phyloP scores from a whole-genome alignment of 2,797 vertebrate species.

The Tauraco hartlaubi region DNA sequence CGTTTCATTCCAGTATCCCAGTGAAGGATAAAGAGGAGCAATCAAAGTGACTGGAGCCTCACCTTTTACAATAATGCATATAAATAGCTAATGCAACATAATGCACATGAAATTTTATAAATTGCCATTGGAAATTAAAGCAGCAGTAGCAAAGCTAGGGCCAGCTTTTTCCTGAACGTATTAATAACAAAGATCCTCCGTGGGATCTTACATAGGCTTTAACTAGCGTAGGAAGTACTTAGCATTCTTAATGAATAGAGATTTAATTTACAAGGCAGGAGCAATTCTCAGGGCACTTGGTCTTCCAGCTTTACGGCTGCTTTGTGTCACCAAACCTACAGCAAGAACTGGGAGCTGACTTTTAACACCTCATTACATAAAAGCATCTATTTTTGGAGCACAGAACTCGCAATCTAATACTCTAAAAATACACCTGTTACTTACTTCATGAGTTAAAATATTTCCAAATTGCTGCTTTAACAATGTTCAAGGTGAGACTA shows the following conservation, averaged over 20 bases:
- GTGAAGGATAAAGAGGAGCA: not conserved
- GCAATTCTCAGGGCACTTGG: conserved; percentile 30
- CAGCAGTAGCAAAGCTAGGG: not conserved
- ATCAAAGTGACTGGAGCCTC: not conserved
- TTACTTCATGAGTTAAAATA: not conserved
- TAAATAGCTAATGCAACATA: not conserved
- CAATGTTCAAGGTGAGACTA: not conserved
- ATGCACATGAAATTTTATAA: not conserved
- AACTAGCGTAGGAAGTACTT: conserved; percentile 22
- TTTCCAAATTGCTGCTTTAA: not conserved
- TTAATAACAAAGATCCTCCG: conserved; percentile 39
- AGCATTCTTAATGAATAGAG: conserved; percentile 54
- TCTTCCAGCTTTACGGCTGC: conserved; percentile 38
- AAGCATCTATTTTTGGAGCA: not conserved
- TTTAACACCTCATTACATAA: not conserved
- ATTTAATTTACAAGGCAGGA: conserved; percentile 51
- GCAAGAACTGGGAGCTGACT: not conserved
- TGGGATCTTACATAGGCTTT: conserved; percentile 15
- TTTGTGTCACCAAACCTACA: conserved; percentile 18
- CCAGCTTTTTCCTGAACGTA: not conserved
- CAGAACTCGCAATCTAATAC: not conserved
- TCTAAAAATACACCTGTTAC: not conserved
- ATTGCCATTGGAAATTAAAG: not conserved
- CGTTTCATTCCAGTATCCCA: not conserved
- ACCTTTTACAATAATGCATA: not conserved